A percentile compares a stretch with the other conserved stretches of the same genome.
phyloP scores from a whole-genome alignment of 1,140 invertebrate species.

The Physella acuta region DNA sequence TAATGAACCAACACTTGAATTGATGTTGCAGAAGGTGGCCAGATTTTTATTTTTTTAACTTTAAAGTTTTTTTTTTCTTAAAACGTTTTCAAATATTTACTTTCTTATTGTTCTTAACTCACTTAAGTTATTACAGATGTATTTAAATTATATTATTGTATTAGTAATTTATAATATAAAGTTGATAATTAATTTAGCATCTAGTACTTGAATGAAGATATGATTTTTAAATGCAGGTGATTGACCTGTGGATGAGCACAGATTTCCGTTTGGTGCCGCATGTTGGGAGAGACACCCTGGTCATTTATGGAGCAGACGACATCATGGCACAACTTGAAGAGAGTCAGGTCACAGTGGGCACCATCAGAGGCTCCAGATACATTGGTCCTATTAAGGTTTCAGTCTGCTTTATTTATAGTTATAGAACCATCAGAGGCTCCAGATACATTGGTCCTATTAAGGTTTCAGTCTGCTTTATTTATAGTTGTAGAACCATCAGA shows the following conservation, averaged over 20 bases:
- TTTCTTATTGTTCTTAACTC: too few relatives aligned
- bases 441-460: too few relatives aligned
- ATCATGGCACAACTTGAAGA: conserved; percentile 79
- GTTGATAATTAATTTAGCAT: not conserved
- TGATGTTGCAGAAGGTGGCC: conserved; percentile 77
- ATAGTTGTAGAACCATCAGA: too few relatives aligned
- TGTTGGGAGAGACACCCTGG: conserved; percentile 70
- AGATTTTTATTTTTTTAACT: too few relatives aligned
- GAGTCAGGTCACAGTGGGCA: conserved; percentile 80
- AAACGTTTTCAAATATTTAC: too few relatives aligned
- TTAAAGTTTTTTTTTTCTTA: too few relatives aligned
- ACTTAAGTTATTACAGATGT: too few relatives aligned
- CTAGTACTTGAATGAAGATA: too few relatives aligned
- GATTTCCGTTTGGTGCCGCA: conserved; percentile 57
- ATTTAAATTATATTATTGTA: not conserved
- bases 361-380: conserved; percentile 79
- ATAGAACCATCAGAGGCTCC: too few relatives aligned
- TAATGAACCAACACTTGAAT: conserved; percentile 78
- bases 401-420: too few relatives aligned
- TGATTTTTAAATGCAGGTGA: conserved; percentile 49
- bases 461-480: too few relatives aligned
- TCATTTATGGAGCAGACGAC: conserved; percentile 79
- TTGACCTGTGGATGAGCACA: conserved; percentile 55
- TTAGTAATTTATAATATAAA: not conserved
- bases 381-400: conserved; percentile 77